These are phyloP conservation scores for Caenorhabditis uteleia DNA, from an alignment of 2,888 invertebrate genomes.

Conservation along the genomic window DNA sequence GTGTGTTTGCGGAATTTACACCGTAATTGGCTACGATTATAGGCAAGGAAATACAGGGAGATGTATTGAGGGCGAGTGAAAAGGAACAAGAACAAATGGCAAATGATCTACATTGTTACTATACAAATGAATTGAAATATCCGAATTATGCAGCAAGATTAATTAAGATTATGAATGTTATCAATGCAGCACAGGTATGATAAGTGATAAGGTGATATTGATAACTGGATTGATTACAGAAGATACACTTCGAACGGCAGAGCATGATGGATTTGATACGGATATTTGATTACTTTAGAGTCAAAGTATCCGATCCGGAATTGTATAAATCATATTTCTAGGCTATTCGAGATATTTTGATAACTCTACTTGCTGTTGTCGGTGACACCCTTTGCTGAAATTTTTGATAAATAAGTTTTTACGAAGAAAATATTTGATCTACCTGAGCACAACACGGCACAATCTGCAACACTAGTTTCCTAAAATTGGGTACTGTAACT, in stretches of 20 bases:
- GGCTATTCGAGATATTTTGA: too few relatives aligned
- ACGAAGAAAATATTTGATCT: too few relatives aligned
- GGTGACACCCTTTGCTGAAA: too few relatives aligned
- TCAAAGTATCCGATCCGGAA: constrained; percentile 32
- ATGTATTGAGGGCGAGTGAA: constrained; percentile 27
- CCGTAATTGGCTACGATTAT: background rate
- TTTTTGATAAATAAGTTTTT: too few relatives aligned
- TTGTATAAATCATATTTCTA: constrained; percentile 35
- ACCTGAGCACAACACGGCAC: too few relatives aligned
- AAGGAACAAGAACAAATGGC: constrained; percentile 33
- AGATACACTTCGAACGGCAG: constrained; percentile 32
- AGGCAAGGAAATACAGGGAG: constrained; percentile 32
- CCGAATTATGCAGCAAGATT: constrained; percentile 48
- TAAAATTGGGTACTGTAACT: too few relatives aligned
- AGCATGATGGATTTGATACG: constrained; percentile 32
- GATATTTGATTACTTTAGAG: constrained; percentile 30
- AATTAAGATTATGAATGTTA: constrained; percentile 48
- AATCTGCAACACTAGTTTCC: too few relatives aligned
- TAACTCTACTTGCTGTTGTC: too few relatives aligned
- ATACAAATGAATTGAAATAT: constrained; percentile 19
- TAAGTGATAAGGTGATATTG: background rate
- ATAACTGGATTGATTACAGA: constrained; percentile 24
- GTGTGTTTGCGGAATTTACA: constrained; percentile 4
- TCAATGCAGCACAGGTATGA: constrained; percentile 47
- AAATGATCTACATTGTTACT: constrained; percentile 44